phyloP scores from a whole-genome alignment of 2,113 vertebrate species.

The Xiphorhynchus elegans region DNA sequence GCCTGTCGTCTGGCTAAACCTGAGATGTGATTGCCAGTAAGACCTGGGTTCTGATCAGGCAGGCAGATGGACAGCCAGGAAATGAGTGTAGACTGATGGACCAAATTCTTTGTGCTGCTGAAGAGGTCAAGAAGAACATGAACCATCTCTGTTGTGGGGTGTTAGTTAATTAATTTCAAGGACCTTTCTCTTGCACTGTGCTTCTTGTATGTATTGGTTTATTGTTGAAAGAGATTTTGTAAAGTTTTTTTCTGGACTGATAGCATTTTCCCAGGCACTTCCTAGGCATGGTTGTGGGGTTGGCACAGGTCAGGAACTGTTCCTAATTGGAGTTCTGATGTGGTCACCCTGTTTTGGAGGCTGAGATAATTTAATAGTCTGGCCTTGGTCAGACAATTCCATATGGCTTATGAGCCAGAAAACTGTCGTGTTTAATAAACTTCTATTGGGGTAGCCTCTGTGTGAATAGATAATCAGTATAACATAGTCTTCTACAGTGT shows the following conservation, averaged over 20 bases:
- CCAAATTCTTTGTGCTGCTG: neutral
- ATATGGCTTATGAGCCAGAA: constrained; percentile 6
- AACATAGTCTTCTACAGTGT: neutral
- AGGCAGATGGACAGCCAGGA: neutral
- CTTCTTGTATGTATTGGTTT: neutral
- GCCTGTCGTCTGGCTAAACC: neutral
- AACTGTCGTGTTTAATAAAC: constrained; percentile 3
- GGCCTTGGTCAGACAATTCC: neutral
- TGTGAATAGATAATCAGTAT: neutral
- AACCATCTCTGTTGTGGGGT: neutral
- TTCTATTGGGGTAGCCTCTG: neutral
- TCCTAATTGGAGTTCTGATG: neutral
- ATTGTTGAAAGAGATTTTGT: neutral
- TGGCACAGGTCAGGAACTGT: neutral
- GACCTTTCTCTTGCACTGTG: neutral
- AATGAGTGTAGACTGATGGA: neutral
- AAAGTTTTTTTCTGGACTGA: neutral
- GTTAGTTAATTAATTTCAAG: neutral
- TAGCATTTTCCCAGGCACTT: neutral
- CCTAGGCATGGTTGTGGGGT: neutral
- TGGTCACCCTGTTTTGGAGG: neutral
- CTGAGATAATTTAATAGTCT: neutral
- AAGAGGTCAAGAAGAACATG: neutral
- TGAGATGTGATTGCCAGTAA: neutral
- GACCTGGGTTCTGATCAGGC: neutral